phyloP scores from a whole-genome alignment of 2,113 vertebrate genomes.

The Notothenia coriiceps region DNA sequence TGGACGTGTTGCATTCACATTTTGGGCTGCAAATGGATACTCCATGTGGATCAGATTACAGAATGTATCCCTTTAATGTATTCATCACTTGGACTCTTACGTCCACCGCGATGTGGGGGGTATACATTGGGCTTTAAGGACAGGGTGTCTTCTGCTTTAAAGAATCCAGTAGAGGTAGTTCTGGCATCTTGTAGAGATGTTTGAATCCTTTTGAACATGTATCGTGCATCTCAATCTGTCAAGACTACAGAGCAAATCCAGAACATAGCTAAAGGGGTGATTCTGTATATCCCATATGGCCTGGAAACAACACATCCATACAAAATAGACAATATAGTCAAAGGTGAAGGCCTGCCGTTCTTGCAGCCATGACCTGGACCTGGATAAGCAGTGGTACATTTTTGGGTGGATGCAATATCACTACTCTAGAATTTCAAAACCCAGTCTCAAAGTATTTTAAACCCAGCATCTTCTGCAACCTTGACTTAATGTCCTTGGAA shows the following conservation, averaged over 20 bases:
- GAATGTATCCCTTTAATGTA: neutral
- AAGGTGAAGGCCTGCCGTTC: neutral
- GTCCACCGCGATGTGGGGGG: neutral
- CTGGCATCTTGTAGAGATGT: neutral
- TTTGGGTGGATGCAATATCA: no score
- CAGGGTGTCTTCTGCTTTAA: neutral
- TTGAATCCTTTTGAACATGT: neutral
- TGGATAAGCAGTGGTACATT: neutral
- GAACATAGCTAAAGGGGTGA: neutral
- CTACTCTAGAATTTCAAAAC: neutral
- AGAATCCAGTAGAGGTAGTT: neutral
- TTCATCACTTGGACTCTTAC: neutral
- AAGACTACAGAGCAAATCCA: constrained; percentile 13
- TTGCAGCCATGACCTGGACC: no score
- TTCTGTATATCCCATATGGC: neutral
- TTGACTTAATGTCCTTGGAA: no score
- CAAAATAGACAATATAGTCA: neutral
- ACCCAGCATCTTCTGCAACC: neutral
- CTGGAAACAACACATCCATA: neutral
- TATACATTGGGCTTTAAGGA: neutral
- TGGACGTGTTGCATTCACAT: neutral
- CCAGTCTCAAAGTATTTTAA: neutral
- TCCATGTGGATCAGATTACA: neutral
- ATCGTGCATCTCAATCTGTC: neutral
- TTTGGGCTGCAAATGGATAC: neutral